Conservation (phyloP, 2,113 vertebrate genomes). For the Alethe castanea region DNA sequence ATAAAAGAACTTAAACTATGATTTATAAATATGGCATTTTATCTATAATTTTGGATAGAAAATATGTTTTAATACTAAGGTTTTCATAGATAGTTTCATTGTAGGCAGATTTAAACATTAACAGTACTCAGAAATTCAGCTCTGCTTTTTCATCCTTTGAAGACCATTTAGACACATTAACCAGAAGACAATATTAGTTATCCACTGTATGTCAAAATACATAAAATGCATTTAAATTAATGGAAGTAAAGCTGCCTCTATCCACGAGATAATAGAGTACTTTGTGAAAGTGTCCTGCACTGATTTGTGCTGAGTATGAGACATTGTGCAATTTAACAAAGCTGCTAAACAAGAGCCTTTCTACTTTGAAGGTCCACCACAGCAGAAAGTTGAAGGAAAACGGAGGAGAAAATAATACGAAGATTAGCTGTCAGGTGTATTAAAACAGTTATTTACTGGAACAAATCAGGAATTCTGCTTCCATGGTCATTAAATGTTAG, state of each 20-base stretch:
- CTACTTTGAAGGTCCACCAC: not conserved
- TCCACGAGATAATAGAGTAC: not conserved
- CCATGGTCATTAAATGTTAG: slow-evolving; percentile 28
- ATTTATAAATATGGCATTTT: not conserved
- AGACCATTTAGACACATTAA: not conserved
- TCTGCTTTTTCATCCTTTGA: not conserved
- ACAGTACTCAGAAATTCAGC: not conserved
- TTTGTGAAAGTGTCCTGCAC: not conserved
- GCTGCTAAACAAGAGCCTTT: not conserved
- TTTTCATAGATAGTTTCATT: not conserved
- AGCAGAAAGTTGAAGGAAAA: not conserved
- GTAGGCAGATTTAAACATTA: not conserved
- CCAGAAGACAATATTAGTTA: not conserved
- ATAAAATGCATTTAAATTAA: not conserved
- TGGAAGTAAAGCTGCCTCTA: not conserved
- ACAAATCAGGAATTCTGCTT: slow-evolving; percentile 14
- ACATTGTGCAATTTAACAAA: not conserved
- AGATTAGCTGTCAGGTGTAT: not conserved
- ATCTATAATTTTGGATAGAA: not conserved
- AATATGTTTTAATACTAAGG: not conserved
- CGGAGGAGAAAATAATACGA: not conserved
- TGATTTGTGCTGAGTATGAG: not conserved
- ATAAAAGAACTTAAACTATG: not conserved
- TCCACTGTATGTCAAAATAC: not conserved
- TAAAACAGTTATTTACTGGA: slow-evolving; percentile 39